Base-by-base conservation (phyloP, 1,140 invertebrate genomes). In the Drosophila serrata region DNA sequence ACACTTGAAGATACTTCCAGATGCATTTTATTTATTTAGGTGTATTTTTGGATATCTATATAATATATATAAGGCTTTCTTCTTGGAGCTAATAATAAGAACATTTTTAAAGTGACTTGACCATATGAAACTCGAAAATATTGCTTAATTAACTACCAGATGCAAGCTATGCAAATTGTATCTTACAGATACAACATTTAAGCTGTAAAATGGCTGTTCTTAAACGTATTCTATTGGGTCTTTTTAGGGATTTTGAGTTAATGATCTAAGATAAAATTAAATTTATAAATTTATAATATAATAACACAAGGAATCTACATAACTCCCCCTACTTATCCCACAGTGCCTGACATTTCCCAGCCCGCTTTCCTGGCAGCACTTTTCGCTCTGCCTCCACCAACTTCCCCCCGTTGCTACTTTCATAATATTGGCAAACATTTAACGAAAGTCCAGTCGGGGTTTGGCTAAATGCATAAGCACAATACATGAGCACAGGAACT, bases 341-440 rank as follows among this genome's bases (percentile, higher is more conserved):
- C 31, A 5, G 46, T 55, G 8, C 4, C n/a, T 53, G 27, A 39
- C 37, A 45, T 53, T 68, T 65, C 3, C 45, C 67, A 42, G 45
- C 61, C 24, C 17, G 35, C 45, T 42, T 51, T 45, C 56, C 37
- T 43, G 55, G n/a, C 22, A 40, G 39, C 37, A 55, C 37, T 33
- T 43, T 64, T 29, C 35, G 13, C 31, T 29, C 15, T 33, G 31
- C 15, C 53, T 45, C 49, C 64, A 24, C 45, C 42, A 13, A 13
- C 42, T 5, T 6, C 29, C 13, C 13, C 65, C 45, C 19, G n/a
- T 65, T 60, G 58, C 49, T 64, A 64, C 67, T 81, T 62, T 64
- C 64, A 70, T 68, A 62, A 79, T 56, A 48, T 77, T 85, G 70
- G 70, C 60, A 74, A 88, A 82, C 79, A 74, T 82, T 88, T 80